A percentile compares a stretch with the other conserved stretches of the same genome.
These are phyloP conservation scores for Graptemys geographica DNA, from an alignment of 2,797 vertebrate species.

Conservation along the genomic window DNA sequence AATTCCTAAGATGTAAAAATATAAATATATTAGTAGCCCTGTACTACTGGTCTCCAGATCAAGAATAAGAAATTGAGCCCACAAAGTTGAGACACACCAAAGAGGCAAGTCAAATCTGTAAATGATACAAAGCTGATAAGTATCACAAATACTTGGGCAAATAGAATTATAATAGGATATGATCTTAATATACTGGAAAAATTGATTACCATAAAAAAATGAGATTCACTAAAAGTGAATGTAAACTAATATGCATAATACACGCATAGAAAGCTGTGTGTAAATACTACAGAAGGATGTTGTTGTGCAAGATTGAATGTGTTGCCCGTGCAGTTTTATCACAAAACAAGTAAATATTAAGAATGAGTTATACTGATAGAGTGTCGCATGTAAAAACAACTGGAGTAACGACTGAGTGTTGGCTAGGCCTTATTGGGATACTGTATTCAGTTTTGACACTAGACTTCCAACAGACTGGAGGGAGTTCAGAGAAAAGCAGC, in stretches of 20 bases:
- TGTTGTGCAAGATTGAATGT: neutral
- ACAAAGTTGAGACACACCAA: too few relatives aligned
- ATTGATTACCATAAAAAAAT: constrained; percentile 12
- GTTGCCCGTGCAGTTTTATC: neutral
- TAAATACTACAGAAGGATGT: neutral
- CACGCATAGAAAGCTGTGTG: neutral
- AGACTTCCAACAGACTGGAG: neutral
- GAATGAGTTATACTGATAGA: neutral
- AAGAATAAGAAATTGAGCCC: too few relatives aligned
- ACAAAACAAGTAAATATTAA: neutral
- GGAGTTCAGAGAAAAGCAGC: neutral
- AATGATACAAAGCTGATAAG: constrained; percentile 1
- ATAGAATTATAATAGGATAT: neutral
- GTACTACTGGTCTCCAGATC: too few relatives aligned
- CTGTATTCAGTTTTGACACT: neutral
- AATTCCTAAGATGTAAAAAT: too few relatives aligned
- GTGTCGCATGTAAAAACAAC: neutral
- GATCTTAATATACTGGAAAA: constrained; percentile 36
- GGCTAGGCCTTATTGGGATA: neutral
- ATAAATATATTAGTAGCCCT: too few relatives aligned
- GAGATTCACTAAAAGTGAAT: constrained; percentile 33
- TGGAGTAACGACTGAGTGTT: neutral
- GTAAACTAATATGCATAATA: constrained; percentile 29
- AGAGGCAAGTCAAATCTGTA: constrained; percentile 31
- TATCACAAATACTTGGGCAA: constrained; percentile 27